Base-by-base conservation (phyloP, 2,113 vertebrate genomes). In the Tragelaphus buxtoni region DNA sequence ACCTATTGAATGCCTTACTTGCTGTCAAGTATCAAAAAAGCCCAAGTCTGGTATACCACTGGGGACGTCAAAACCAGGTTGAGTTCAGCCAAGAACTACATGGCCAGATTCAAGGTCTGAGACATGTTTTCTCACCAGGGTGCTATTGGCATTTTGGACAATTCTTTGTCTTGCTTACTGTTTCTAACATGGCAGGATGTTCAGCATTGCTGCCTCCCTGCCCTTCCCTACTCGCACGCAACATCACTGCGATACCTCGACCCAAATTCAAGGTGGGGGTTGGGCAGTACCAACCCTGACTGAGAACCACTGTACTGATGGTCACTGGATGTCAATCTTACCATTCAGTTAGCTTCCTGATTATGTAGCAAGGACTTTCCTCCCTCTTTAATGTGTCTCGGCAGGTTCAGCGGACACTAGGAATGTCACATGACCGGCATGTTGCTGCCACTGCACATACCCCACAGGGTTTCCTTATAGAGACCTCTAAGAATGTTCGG, bases 331-430 rank as follows among this genome's bases (percentile, higher is more conserved):
- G 17, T 88, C 76, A 24, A 2, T 35, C 63, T 60, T 63, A 28
- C 14, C 26, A 85, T 24, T 85, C 55, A 61, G 49, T 35, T 53
- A 61, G 87, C 58, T 82, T 97, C 51, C 35, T 61, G n/a, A 47
- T 81, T 47, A 93, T 17, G 14, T 5, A 83, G 26, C n/a, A 82
- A 56, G 35, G 32, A 5, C 58, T 89, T 51, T 94, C 83, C 49
- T 93, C 85, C 76, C 55, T 79, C 51, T 83, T 80, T 42, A 72
- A 58, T 92, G 18, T 97, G 49, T 98, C 51, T 97, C 47, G 86
- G 83, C 96, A 99, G 99, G 99, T 99, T 60, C 99, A 99, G 98
- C 99, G 99, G 98, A 99, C 98, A 0, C 98, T 99, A 0, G 99
- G 99, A 5, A 96, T 99, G 1, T 99, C 98, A 93, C 98, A 98